phyloP scores from a whole-genome alignment of 2,888 invertebrate species.

The Lasioglossum pauxillum region DNA sequence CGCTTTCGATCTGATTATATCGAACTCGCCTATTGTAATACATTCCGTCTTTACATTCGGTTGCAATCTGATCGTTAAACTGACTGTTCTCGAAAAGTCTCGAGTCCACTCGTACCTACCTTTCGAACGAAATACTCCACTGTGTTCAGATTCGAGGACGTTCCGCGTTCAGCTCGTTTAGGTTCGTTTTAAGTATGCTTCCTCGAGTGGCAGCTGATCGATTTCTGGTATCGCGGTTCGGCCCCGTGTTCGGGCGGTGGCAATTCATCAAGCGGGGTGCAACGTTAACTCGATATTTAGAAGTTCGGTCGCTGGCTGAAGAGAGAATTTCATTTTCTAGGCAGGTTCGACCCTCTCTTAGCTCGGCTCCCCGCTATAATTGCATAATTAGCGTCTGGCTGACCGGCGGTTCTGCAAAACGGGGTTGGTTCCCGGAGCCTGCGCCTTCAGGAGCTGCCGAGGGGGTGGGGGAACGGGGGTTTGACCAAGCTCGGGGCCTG shows the following conservation, averaged over 20 bases:
- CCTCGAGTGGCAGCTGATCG: not conserved
- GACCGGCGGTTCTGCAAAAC: constrained; percentile 17
- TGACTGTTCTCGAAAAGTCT: too few species aligned
- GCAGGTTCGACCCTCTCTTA: not conserved
- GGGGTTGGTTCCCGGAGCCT: not conserved
- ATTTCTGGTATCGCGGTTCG: constrained; percentile 36
- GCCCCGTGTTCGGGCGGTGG: constrained; percentile 33
- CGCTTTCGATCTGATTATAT: not conserved
- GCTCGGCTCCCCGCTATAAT: constrained; percentile 53
- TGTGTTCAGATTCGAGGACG: not conserved
- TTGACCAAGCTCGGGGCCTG: not conserved
- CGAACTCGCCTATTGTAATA: not conserved
- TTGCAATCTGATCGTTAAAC: not conserved
- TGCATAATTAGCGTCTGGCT: constrained; percentile 62
- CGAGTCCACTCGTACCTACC: too few species aligned
- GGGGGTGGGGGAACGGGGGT: constrained; percentile 9
- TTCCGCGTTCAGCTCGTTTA: not conserved
- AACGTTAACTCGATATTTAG: constrained; percentile 54
- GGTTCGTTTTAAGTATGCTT: not conserved
- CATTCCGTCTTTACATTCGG: not conserved
- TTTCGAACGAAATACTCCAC: not conserved
- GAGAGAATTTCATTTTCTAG: constrained; percentile 59
- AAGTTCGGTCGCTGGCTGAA: constrained; percentile 15
- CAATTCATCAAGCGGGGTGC: constrained; percentile 39
- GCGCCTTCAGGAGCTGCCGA: constrained; percentile 1